A percentile compares a stretch with the other conserved stretches of the same genome.
These are phyloP conservation scores for Macrotus californicus DNA, from an alignment of 2,113 vertebrate genomes.

Conservation along the genomic window DNA sequence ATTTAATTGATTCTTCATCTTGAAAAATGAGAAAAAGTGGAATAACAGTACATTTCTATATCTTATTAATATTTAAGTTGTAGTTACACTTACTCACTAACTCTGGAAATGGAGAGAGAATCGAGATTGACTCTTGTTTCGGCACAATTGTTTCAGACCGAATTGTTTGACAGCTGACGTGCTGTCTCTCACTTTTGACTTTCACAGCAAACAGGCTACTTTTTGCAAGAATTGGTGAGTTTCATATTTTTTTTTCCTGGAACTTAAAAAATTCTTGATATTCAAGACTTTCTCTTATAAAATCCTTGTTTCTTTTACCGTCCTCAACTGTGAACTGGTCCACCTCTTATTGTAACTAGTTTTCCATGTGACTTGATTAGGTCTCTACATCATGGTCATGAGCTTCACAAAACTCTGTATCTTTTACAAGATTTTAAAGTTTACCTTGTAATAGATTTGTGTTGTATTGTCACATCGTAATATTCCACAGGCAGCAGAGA, in stretches of 20 bases:
- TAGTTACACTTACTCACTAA: not conserved
- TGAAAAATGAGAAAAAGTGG: constrained; percentile 4
- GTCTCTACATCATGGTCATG: not conserved
- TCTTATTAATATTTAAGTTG: constrained; percentile 23
- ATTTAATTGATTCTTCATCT: not conserved
- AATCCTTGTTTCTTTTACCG: not conserved
- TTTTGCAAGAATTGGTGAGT: not conserved
- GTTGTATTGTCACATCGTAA: not conserved
- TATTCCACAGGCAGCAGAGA: not conserved
- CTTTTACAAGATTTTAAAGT: not conserved
- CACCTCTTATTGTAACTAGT: not conserved
- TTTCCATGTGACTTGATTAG: not conserved
- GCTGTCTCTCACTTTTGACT: not conserved
- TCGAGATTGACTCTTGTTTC: not conserved
- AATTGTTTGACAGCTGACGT: not conserved
- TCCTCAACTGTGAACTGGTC: not conserved
- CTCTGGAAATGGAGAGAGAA: constrained; percentile 3
- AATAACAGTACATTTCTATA: not conserved
- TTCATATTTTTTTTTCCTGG: not conserved
- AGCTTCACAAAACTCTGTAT: not conserved
- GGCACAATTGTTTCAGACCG: not conserved
- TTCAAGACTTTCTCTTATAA: not conserved
- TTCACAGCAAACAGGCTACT: not conserved
- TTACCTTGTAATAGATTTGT: not conserved
- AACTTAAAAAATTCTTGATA: not conserved